These are phyloP conservation scores for Acrocephalus kingi DNA, from an alignment of 2,113 vertebrate species.

Conservation along the genomic window DNA sequence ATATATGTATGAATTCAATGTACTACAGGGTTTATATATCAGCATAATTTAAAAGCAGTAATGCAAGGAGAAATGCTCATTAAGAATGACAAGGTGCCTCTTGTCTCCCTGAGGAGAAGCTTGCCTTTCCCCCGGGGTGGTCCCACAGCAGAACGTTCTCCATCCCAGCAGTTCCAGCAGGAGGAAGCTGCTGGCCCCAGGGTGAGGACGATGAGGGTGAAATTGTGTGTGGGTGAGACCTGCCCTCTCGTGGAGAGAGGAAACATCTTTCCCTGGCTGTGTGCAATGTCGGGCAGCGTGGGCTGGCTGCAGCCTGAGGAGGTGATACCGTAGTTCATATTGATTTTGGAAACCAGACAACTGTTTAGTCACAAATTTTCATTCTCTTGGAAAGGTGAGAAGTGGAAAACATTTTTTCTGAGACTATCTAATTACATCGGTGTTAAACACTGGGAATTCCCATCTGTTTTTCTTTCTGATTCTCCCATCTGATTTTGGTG, in stretches of 20 bases:
- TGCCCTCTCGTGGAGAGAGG: conserved; percentile 74
- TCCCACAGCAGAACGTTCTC: not conserved
- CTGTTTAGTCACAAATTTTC: not conserved
- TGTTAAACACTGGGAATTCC: not conserved
- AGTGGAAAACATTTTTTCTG: not conserved
- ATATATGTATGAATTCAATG: not conserved
- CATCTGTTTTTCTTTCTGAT: not conserved
- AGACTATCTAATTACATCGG: not conserved
- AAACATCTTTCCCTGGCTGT: not conserved
- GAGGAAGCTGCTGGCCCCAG: not conserved
- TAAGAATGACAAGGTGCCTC: not conserved
- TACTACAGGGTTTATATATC: not conserved
- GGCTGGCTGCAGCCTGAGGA: not conserved
- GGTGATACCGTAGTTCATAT: not conserved
- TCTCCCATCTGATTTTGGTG: not conserved
- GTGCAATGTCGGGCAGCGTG: not conserved
- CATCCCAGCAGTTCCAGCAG: not conserved
- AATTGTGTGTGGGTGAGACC: conserved; percentile 24
- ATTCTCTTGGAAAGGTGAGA: not conserved
- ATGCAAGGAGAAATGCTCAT: not conserved
- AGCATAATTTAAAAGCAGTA: not conserved
- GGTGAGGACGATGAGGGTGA: not conserved
- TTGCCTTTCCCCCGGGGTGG: not conserved
- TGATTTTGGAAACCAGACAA: not conserved
- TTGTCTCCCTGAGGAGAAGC: not conserved